Conservation (phyloP, 2,888 invertebrate species). For the Acrocyrtus sp. region DNA sequence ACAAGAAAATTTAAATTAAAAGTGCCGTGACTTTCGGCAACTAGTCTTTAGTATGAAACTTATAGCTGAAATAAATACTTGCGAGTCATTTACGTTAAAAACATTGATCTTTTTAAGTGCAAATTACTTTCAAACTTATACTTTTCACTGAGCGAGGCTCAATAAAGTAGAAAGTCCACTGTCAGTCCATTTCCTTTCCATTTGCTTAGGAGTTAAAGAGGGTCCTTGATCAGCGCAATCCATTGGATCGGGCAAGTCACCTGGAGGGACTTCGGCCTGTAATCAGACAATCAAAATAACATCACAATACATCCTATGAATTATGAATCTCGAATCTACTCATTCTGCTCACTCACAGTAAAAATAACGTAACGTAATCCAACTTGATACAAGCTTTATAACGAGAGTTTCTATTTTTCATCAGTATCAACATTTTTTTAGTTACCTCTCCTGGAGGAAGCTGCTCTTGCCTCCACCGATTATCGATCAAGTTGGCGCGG, state of each 20-base stretch:
- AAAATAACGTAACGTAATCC: neutral
- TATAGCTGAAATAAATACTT: no score
- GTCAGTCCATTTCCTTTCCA: slow-evolving; percentile 62
- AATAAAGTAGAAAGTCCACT: slow-evolving; percentile 56
- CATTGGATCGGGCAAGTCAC: slow-evolving; percentile 59
- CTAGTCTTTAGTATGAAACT: no score
- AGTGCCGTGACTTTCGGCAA: no score
- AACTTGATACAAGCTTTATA: no score
- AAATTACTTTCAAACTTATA: neutral
- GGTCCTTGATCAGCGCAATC: slow-evolving; percentile 63
- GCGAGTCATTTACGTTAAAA: no score
- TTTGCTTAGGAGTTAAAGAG: slow-evolving; percentile 62
- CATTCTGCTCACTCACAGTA: no score
- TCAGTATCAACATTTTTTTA: neutral
- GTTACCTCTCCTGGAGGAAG: slow-evolving; percentile 62
- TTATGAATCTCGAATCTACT: no score
- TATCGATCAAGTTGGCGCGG: slow-evolving; percentile 61
- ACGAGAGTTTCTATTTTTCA: neutral
- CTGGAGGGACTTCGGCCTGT: slow-evolving; percentile 59
- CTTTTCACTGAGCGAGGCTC: slow-evolving; percentile 54
- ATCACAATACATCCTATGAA: no score
- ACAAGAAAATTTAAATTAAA: no score
- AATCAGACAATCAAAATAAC: no score
- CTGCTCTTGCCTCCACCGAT: slow-evolving; percentile 61
- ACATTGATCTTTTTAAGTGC: neutral